Base-by-base conservation (phyloP, 2,113 vertebrate genomes). In the Serilophus lunatus region DNA sequence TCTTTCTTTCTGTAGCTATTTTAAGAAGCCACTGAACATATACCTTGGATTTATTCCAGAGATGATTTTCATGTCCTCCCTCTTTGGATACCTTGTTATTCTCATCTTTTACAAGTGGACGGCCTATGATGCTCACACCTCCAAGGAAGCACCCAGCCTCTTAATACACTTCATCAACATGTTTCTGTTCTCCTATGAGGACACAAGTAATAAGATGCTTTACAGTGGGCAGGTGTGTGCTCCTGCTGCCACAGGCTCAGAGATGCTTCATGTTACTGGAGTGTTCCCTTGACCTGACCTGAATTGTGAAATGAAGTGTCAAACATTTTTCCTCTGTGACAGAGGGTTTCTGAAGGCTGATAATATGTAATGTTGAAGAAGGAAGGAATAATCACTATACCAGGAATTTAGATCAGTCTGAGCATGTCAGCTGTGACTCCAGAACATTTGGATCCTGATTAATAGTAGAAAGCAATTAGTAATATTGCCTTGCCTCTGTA, bases 101-200 rank as follows among this genome's bases (percentile, higher is more conserved):
- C 98, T 99, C 40, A 98, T 99, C 94, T 99, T 99, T 92, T 99
- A 98, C 84, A 99, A 99, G 51, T 99, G 99, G 99, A 81, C 98
- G 4, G 98, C 98, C 5, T 99, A 99, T 0, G 93, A 99, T 35
- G 99, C 97, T 6, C 57, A 29, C 42, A 98, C 94, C 1, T 99
- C 99, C 10, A 98, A 89, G 94, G 97, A 98, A 5, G 99, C 99
- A 9, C 99, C 99, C 0, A 99, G 99, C 92, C 98, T 99, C 69
- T 98, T 99, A 94, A 99, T 99, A 56, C 98, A 99, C 93, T 99
- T 99, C 74, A 99, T 99, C 95, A 99, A 99, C 97, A 99, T 99
- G 99, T 99, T 99, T 95, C 98, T 99, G 53, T 99, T 99, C 96
- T 99, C 97, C 96, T 99, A 99, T 77, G 92, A 64, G 1, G 99